Evolutionary conservation across 2,888 invertebrate species (phyloP).

Genomic region (Cephus spinipes): DNA sequence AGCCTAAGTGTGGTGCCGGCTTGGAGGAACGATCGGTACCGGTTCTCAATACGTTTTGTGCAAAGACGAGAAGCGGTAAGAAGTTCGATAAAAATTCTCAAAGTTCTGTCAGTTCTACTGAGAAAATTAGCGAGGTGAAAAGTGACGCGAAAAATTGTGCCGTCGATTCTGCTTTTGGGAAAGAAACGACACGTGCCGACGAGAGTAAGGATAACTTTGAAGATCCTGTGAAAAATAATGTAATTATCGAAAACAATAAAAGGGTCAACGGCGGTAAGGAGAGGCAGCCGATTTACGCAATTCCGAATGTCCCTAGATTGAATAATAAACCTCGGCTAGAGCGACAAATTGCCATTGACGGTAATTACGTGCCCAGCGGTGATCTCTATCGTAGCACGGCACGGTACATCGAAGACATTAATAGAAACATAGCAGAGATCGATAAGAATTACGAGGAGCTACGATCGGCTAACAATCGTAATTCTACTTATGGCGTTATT

Average conservation of each 20-base stretch:
- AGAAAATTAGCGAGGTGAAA: neutral
- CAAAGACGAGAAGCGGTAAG: slow-evolving; percentile 13
- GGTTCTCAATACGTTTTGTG: slow-evolving; percentile 1
- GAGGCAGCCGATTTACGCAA: slow-evolving; percentile 55
- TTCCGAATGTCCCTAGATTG: slow-evolving; percentile 40
- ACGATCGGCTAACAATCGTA: slow-evolving; percentile 35
- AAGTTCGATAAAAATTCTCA: slow-evolving; percentile 16
- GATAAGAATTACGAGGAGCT: slow-evolving; percentile 57
- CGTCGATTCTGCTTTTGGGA: neutral
- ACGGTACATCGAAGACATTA: slow-evolving; percentile 60
- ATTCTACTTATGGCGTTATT: slow-evolving; percentile 49
- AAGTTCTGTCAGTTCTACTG: neutral
- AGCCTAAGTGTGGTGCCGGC: neutral
- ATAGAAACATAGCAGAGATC: slow-evolving; percentile 59
- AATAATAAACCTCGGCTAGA: slow-evolving; percentile 24
- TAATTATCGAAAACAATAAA: slow-evolving; percentile 3
- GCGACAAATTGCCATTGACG: slow-evolving; percentile 32
- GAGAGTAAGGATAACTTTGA: neutral
- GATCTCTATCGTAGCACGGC: slow-evolving; percentile 57
- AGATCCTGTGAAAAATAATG: neutral
- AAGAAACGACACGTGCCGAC: neutral
- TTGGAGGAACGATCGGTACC: neutral
- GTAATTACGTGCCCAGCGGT: slow-evolving; percentile 58
- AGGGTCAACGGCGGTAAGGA: slow-evolving; percentile 18
- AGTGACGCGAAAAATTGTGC: neutral